These are phyloP conservation scores for Gallinago nigripennis DNA, from an alignment of 2,797 vertebrate genomes.

Conservation along the genomic window DNA sequence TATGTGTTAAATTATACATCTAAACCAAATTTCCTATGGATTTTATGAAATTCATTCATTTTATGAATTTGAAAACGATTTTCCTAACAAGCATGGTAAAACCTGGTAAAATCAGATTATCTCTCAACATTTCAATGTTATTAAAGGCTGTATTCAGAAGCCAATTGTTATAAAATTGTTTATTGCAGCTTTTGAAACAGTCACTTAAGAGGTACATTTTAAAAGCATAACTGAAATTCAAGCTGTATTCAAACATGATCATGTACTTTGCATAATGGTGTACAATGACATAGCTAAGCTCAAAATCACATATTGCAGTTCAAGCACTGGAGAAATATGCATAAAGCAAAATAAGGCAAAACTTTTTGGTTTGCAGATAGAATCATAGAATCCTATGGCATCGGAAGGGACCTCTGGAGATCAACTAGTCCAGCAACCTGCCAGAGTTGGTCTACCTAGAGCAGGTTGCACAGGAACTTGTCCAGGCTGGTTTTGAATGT, in stretches of 20 bases:
- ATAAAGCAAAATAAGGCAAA: background rate
- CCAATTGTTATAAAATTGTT: background rate
- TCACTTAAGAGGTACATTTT: background rate
- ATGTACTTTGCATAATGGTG: background rate
- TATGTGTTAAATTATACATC: background rate
- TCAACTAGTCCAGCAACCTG: no score
- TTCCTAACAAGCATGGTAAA: background rate
- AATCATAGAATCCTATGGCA: no score
- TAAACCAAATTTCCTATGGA: background rate
- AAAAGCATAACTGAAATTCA: background rate
- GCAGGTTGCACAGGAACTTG: no score
- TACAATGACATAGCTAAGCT: background rate
- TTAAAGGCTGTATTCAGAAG: background rate
- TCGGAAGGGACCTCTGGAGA: no score
- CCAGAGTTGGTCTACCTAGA: no score
- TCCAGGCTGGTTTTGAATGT: no score
- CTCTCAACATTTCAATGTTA: background rate
- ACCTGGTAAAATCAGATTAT: background rate
- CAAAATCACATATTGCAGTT: background rate
- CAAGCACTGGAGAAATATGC: background rate
- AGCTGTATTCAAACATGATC: background rate
- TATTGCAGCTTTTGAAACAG: background rate
- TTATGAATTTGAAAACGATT: constrained; percentile 17
- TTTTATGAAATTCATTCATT: constrained; percentile 19
- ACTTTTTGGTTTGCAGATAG: background rate